Evolutionary conservation across 2,113 vertebrate genomes (phyloP), one percentile per base, ranked within the genome.

Genomic region (Pseudopipra pipra): DNA sequence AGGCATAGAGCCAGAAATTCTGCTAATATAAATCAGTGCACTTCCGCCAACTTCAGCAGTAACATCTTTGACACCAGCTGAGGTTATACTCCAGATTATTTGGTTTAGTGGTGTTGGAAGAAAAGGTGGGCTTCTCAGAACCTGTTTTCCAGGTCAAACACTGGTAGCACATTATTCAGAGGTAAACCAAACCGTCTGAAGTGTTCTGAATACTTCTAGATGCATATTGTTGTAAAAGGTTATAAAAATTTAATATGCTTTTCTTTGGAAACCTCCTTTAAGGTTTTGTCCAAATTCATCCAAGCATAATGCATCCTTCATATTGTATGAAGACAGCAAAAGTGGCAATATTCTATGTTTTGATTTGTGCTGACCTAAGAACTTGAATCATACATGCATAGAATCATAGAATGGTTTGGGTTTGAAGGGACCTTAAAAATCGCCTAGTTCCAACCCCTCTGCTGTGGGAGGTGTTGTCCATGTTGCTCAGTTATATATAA

Each of bases 1-100:
- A 83, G 82, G 90, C 86, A 86, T 56, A 82, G 77, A 87, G 92
- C 91, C 94, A 96, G 79, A 95, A 91, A 58, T 96, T 87, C 82
- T 94, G 88, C 73, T 90, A 59, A 77, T 90, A 58, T 93, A 88
- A 86, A 80, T 93, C 91, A 84, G 63, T 70, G 41, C n/a, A 51
- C 27, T 90, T 95, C 47, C 70, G 88, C 55, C 66, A 70, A 86
- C 55, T 87, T 93, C 76, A 90, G 70, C 3, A 19, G 51, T 68
- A 94, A 88, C 56, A 52, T 81, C 52, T 90, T 81, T 58, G 70
- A 89, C 54, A 87, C 30, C 58, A 83, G 65, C 51, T 85, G 66
- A 97, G 56, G 62, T 71, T 88, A 58, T 79, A 89, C 14, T 43
- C 43, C 39, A 49, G 63, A 86, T 46, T 72, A n/a, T 61, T 89